Evolutionary conservation across 2,113 vertebrate species (phyloP).

Genomic region (Nibea coibor): DNA sequence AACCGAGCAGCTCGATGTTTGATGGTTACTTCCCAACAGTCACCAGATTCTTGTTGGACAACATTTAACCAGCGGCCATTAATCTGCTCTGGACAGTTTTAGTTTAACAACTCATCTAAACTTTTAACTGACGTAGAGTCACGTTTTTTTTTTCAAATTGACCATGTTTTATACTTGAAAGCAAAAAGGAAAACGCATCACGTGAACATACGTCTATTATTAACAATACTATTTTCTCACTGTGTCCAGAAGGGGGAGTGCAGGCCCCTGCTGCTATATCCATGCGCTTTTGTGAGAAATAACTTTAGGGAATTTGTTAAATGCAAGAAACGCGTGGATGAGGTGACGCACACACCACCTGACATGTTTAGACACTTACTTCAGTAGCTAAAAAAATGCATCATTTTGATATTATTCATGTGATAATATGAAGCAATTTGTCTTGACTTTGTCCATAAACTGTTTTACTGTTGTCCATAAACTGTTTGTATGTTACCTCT

Average conservation of each 20-base stretch:
- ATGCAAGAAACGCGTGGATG: neutral
- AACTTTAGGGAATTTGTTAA: conserved; percentile 2
- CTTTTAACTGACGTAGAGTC: neutral
- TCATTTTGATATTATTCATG: too few species aligned
- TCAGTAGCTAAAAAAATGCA: too few species aligned
- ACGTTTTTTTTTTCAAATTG: too few species aligned
- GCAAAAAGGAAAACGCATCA: neutral
- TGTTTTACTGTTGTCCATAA: too few species aligned
- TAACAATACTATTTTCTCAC: neutral
- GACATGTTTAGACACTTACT: neutral
- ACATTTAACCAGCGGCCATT: neutral
- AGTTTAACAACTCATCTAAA: neutral
- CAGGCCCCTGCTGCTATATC: neutral
- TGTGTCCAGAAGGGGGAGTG: neutral
- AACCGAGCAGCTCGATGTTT: neutral
- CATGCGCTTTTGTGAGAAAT: neutral
- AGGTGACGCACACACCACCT: neutral
- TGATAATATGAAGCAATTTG: too few species aligned
- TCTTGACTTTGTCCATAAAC: too few species aligned
- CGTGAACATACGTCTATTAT: neutral
- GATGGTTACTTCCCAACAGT: neutral
- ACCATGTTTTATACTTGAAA: neutral
- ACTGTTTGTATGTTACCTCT: neutral
- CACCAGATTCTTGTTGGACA: neutral
- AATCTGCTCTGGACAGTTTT: neutral